Conservation (phyloP, 2,888 invertebrate genomes). For the Brachyopa scutellaris region DNA sequence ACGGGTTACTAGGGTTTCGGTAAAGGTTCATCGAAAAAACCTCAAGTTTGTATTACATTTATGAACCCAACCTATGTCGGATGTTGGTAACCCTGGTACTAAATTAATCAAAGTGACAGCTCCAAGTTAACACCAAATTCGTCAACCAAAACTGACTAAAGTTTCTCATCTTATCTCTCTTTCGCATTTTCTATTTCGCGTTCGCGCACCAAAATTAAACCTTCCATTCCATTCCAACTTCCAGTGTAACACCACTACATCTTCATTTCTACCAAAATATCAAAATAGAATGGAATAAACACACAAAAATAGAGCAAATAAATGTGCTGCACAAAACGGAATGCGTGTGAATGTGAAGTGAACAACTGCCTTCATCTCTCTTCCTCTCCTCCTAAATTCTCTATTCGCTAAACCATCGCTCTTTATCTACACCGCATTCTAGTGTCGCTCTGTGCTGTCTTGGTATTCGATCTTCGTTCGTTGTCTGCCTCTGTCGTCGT, state of each 20-base stretch:
- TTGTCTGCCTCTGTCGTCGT: slow-evolving; percentile 16
- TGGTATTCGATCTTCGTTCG: slow-evolving; percentile 5
- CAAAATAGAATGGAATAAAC: slow-evolving; percentile 49
- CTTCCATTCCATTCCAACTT: slow-evolving; percentile 20
- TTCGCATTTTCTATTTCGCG: not conserved
- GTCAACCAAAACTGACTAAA: too few relatives aligned
- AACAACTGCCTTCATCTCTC: slow-evolving; percentile 26
- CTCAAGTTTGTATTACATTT: too few relatives aligned
- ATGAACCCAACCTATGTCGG: too few relatives aligned
- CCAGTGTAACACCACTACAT: slow-evolving; percentile 33
- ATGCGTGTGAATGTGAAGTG: too few relatives aligned
- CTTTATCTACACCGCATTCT: slow-evolving; percentile 7
- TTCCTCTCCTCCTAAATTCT: slow-evolving; percentile 22
- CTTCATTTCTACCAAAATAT: slow-evolving; percentile 26
- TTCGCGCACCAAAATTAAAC: too few relatives aligned
- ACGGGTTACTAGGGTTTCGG: too few relatives aligned
- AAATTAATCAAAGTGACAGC: too few relatives aligned
- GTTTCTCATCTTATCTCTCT: too few relatives aligned
- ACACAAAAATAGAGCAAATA: slow-evolving; percentile 39
- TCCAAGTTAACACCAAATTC: too few relatives aligned
- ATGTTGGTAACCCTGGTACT: too few relatives aligned
- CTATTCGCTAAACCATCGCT: slow-evolving; percentile 11
- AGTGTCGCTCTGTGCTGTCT: not conserved
- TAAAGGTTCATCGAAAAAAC: too few relatives aligned
- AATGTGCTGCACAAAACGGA: slow-evolving; percentile 26